Base-by-base conservation (phyloP, 2,888 invertebrate species). In the Caenorhabditis drosophilae region DNA sequence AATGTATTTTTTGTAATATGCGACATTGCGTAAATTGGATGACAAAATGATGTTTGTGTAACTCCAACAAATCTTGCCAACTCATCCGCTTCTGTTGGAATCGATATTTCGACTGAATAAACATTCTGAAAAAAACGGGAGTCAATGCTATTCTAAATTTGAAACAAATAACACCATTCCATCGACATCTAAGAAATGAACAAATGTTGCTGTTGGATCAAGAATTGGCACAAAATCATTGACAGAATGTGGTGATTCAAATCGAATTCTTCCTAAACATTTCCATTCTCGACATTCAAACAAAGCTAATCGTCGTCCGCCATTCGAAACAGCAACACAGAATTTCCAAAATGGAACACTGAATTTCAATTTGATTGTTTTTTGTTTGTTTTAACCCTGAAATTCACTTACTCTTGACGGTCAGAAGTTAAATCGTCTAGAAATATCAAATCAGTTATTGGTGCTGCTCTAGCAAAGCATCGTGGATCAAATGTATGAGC, bases 171-270 rank as follows among this genome's bases (percentile, higher is more conserved):
- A 72, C 76, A 88, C 90, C 83, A 91, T 88, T 70, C 91, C 89
- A 73, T 90, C 90, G 77, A 92, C 90, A 85, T 95, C 95, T 0
- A 94, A 91, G 35, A 96, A 87, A 27, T 95, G 61, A 16, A 67
- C n/a, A 44, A 62, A 69, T 1, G 50, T 48, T 1, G 60, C 45
- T 1, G 45, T 40, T 11, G 63, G 64, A 38, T 72, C 70, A 1
- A 51, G 16, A 26, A 67, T 47, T 31, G 58, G 53, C 11, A 64
- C 42, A 27, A 68, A 71, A 18, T 68, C 52, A 16, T 67, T 68
- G 22, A 71, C 56, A 25, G 54, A 55, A n/a, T 57, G 49, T 7
- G 91, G 90, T 41, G 90, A 87, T 85, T 96, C 96, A 52, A 95
- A 87, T 1, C 77, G 63, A 44, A 80, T 53, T 27, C 61, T 52